phyloP scores from a whole-genome alignment of 2,888 invertebrate genomes.

The Anthrax anthrax region DNA sequence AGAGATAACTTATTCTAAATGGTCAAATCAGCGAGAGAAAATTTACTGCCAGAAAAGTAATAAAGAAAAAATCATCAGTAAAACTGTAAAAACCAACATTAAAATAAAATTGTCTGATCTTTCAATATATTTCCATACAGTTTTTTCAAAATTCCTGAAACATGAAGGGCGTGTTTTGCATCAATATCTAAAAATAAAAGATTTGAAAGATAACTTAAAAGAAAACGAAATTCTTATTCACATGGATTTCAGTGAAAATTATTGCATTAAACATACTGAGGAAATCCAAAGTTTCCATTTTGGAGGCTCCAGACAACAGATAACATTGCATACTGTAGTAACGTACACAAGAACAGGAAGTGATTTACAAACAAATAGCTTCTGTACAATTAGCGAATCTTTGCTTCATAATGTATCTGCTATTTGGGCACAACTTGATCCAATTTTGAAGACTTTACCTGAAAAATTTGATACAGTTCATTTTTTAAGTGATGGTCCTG shows the following conservation, averaged over 20 bases:
- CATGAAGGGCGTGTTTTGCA: neutral
- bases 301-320: neutral
- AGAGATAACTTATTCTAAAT: too few relatives aligned
- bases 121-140: neutral
- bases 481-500: slow-evolving; percentile 1
- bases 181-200: neutral
- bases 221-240: neutral
- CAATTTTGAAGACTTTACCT: neutral
- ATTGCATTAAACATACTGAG: neutral
- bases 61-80: too few relatives aligned
- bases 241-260: neutral
- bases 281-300: neutral
- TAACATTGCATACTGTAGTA: neutral
- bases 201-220: neutral
- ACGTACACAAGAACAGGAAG: neutral
- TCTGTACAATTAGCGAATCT: neutral
- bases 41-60: too few relatives aligned
- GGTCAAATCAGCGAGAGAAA: too few relatives aligned
- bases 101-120: neutral
- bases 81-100: too few relatives aligned
- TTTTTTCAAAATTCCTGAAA: neutral
- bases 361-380: too few relatives aligned
- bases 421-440: neutral
- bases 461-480: neutral
- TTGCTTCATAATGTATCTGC: neutral